Conservation (phyloP, 2,797 vertebrate genomes). For the Petrocephalus sullivani region DNA sequence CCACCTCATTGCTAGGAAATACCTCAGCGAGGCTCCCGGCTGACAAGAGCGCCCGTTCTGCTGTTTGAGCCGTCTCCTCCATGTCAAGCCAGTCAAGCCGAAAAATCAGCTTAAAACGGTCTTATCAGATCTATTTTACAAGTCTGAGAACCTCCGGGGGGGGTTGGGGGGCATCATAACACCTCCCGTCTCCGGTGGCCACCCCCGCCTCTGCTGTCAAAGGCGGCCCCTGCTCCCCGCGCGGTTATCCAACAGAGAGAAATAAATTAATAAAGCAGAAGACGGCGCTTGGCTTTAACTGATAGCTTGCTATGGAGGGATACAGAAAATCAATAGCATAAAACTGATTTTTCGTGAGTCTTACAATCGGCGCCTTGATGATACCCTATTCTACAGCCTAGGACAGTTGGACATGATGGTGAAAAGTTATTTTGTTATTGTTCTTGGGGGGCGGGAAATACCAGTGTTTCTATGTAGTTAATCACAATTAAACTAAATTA, state of each 20-base stretch:
- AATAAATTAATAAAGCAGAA: slow-evolving; percentile 23
- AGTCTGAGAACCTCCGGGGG: slow-evolving; percentile 39
- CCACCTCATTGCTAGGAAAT: slow-evolving; percentile 39
- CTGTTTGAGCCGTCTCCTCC: slow-evolving; percentile 43
- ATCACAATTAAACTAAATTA: not conserved
- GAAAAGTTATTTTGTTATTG: not conserved
- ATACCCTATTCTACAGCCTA: not conserved
- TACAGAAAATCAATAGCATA: not conserved
- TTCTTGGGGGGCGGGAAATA: not conserved
- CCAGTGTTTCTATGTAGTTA: not conserved
- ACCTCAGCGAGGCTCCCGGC: slow-evolving; percentile 37
- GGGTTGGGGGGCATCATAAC: slow-evolving; percentile 20
- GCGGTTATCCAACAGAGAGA: slow-evolving; percentile 6
- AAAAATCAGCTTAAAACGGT: slow-evolving; percentile 39
- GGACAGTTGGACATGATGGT: not conserved
- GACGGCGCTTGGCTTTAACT: not conserved
- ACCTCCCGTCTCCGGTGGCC: slow-evolving; percentile 20
- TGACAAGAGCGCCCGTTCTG: slow-evolving; percentile 50
- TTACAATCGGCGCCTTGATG: not conserved
- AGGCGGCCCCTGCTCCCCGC: slow-evolving; percentile 9
- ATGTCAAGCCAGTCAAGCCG: slow-evolving; percentile 45
- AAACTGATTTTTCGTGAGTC: slow-evolving; percentile 3
- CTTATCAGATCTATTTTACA: slow-evolving; percentile 51
- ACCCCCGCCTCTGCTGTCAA: not conserved
- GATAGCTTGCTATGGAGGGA: slow-evolving; percentile 10